Evolutionary conservation across 2,113 vertebrate genomes (phyloP).

Genomic region (Xyrauchen texanus): DNA sequence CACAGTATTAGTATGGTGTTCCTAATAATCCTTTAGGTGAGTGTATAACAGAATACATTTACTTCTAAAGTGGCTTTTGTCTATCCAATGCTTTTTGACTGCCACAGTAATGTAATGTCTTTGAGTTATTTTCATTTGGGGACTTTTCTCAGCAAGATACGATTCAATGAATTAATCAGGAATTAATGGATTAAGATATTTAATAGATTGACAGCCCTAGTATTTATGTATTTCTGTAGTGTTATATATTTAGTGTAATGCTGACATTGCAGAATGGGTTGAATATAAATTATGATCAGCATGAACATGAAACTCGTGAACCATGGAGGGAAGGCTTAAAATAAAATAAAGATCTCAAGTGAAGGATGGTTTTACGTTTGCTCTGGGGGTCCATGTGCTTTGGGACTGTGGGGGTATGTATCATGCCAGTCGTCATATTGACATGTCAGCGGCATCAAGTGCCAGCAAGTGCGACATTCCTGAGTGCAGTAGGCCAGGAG

Average conservation of each 20-base stretch:
- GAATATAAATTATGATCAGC: not conserved
- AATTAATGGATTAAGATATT: too few relatives aligned
- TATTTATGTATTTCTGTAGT: too few relatives aligned
- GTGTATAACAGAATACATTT: too few relatives aligned
- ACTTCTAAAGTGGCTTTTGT: too few relatives aligned
- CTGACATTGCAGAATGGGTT: not conserved
- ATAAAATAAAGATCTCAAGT: slow-evolving; percentile 63
- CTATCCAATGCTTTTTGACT: too few relatives aligned
- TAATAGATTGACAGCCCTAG: too few relatives aligned
- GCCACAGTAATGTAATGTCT: too few relatives aligned
- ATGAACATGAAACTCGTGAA: slow-evolving; percentile 13
- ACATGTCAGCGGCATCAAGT: slow-evolving; percentile 73
- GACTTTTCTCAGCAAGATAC: too few relatives aligned
- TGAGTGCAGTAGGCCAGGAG: slow-evolving; percentile 42
- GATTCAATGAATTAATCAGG: too few relatives aligned
- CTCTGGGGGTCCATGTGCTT: not conserved
- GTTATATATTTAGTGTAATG: not conserved
- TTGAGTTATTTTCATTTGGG: too few relatives aligned
- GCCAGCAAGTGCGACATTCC: slow-evolving; percentile 71
- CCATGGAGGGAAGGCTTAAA: slow-evolving; percentile 52
- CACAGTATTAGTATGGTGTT: too few relatives aligned
- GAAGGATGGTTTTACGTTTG: slow-evolving; percentile 25
- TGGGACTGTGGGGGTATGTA: slow-evolving; percentile 32
- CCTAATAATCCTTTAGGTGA: too few relatives aligned
- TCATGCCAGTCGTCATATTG: slow-evolving; percentile 69